phyloP scores from a whole-genome alignment of 1,140 invertebrate species.

The Oryctes rhinoceros region DNA sequence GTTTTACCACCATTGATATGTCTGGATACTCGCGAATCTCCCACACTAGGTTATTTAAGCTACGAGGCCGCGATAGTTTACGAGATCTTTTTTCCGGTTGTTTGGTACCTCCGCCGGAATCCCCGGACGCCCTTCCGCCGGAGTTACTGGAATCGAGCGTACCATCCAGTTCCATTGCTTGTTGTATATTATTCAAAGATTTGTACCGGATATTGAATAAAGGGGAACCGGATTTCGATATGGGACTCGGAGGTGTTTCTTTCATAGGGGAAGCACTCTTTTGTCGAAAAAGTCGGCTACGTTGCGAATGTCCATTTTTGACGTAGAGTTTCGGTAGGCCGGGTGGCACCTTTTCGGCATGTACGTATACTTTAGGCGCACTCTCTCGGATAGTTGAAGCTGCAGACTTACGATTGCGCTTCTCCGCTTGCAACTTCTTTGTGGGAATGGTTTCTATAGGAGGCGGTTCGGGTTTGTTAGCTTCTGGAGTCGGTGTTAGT shows the following conservation, averaged over 20 bases:
- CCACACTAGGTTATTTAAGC: slow-evolving; percentile 88
- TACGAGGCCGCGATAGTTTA: slow-evolving; percentile 79
- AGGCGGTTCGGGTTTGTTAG: slow-evolving; percentile 83
- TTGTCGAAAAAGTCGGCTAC: slow-evolving; percentile 72
- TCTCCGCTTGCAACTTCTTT: slow-evolving; percentile 79
- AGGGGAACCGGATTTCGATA: slow-evolving; percentile 76
- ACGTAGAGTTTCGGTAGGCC: slow-evolving; percentile 78
- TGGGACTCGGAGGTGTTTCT: slow-evolving; percentile 70
- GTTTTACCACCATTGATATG: slow-evolving; percentile 57
- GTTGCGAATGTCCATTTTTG: slow-evolving; percentile 75
- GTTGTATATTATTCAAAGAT: slow-evolving; percentile 79
- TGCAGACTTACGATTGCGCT: slow-evolving; percentile 69
- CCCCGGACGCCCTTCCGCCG: slow-evolving; percentile 83
- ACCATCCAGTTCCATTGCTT: slow-evolving; percentile 78
- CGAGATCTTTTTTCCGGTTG: slow-evolving; percentile 83
- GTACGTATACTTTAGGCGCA: slow-evolving; percentile 53
- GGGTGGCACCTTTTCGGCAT: slow-evolving; percentile 65
- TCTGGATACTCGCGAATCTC: slow-evolving; percentile 60
- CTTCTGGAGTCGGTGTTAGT: slow-evolving; percentile 61
- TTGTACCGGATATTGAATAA: slow-evolving; percentile 86
- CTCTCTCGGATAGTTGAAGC: slow-evolving; percentile 62
- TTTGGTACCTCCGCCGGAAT: slow-evolving; percentile 78
- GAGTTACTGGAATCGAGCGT: slow-evolving; percentile 89
- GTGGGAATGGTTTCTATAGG: slow-evolving; percentile 90
- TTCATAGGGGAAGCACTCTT: slow-evolving; percentile 79